Evolutionary conservation across 2,113 vertebrate genomes (phyloP).

Genomic region (Phoxinus phoxinus): DNA sequence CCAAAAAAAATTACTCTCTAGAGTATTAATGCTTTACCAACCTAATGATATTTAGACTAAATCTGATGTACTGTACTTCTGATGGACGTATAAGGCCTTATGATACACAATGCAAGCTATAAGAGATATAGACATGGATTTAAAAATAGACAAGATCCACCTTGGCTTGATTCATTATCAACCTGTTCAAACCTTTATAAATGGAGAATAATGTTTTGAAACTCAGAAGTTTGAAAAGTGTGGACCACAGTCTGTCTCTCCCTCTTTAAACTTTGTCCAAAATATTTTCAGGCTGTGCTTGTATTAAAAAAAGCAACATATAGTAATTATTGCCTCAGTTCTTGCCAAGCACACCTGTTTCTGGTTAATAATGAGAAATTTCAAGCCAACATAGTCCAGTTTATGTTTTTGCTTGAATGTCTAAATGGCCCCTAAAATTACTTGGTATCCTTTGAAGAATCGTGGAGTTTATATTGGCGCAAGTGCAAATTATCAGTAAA

Average conservation of each 20-base stretch:
- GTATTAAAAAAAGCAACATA: conserved; percentile 42
- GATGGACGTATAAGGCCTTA: neutral
- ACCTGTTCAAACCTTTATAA: neutral
- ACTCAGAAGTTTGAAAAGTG: neutral
- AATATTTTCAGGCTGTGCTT: conserved; percentile 57
- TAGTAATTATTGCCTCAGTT: conserved; percentile 50
- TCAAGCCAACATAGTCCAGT: conserved; percentile 38
- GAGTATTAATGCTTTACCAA: neutral
- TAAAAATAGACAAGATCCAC: neutral
- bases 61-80: neutral
- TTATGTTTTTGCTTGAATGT: conserved; percentile 18
- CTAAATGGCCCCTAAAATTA: conserved; percentile 11
- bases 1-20: too few relatives aligned
- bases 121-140: neutral
- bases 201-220: conserved; percentile 25
- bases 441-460: conserved; percentile 35
- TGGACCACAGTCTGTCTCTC: conserved; percentile 35
- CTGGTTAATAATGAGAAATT: conserved; percentile 28
- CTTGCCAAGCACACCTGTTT: conserved; percentile 49
- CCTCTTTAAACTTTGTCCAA: conserved; percentile 56
- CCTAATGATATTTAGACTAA: neutral
- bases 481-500: conserved; percentile 20
- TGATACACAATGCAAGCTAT: neutral
- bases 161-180: neutral
- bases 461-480: conserved; percentile 29